phyloP scores from a whole-genome alignment of 2,888 invertebrate genomes.

The Macropis europaea region DNA sequence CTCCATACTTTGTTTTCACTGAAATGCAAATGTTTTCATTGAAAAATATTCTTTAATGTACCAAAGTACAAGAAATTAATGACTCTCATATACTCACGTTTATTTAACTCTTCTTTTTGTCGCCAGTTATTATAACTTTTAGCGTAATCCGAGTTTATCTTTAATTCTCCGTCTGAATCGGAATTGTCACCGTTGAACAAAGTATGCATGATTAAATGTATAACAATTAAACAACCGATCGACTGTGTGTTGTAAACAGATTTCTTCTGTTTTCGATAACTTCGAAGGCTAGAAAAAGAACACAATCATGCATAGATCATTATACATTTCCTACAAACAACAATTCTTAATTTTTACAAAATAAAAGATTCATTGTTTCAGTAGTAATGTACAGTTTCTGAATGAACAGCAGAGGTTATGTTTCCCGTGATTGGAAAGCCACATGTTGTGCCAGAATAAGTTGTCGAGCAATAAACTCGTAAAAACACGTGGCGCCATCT shows the following conservation, averaged over 20 bases:
- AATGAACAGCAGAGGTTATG: neutral
- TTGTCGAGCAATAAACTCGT: too few relatives aligned
- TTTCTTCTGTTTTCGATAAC: neutral
- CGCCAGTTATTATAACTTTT: slow-evolving; percentile 91
- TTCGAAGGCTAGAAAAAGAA: neutral
- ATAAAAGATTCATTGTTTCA: neutral
- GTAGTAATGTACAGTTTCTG: neutral
- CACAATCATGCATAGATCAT: neutral
- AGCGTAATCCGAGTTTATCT: slow-evolving; percentile 90
- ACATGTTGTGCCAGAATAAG: neutral
- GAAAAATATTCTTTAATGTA: slow-evolving; percentile 33
- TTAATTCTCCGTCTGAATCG: slow-evolving; percentile 81
- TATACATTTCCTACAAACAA: neutral
- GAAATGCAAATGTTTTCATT: slow-evolving; percentile 64
- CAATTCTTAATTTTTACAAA: neutral
- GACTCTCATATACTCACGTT: slow-evolving; percentile 82
- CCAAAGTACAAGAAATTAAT: neutral
- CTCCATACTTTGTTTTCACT: slow-evolving; percentile 90
- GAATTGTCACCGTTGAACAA: slow-evolving; percentile 57
- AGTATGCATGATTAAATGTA: slow-evolving; percentile 40
- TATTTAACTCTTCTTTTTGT: slow-evolving; percentile 92
- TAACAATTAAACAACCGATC: neutral
- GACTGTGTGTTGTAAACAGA: too few relatives aligned
- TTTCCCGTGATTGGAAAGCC: neutral
- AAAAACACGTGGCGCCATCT: too few relatives aligned